These are phyloP conservation scores for Pollenia labialis DNA, from an alignment of 2,888 invertebrate species.

Conservation along the genomic window DNA sequence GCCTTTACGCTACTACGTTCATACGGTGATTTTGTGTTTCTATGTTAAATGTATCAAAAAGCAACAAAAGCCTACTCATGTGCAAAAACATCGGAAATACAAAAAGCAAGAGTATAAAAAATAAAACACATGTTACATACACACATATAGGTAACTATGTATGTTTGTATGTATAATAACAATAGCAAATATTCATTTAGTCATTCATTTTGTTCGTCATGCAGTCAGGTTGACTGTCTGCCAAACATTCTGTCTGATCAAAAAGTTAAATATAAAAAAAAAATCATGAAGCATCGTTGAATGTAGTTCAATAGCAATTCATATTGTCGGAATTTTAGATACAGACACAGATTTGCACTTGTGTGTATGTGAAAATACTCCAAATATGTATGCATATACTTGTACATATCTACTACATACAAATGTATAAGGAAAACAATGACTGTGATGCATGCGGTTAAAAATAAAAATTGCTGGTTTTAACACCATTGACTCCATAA, in stretches of 20 bases:
- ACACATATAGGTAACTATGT: background rate
- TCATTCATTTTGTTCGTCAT: background rate
- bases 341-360: background rate
- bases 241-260: background rate
- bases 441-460: constrained; percentile 37
- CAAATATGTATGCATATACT: background rate
- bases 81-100: constrained; percentile 51
- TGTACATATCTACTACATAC: background rate
- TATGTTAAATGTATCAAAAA: constrained; percentile 37
- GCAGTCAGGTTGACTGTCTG: background rate
- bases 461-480: constrained; percentile 29
- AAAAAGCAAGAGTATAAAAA: background rate
- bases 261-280: constrained; percentile 23
- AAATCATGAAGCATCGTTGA: constrained; percentile 15
- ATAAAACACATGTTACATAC: background rate
- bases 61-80: constrained; percentile 55
- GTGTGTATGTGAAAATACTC: background rate
- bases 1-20: background rate
- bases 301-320: constrained; percentile 59
- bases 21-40: background rate
- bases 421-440: constrained; percentile 14
- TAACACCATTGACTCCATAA: constrained; percentile 22
- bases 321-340: constrained; percentile 38
- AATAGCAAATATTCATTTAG: constrained; percentile 3
- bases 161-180: no score